Conservation (phyloP, 2,797 vertebrate species). For the Gephyroberyx darwinii region DNA sequence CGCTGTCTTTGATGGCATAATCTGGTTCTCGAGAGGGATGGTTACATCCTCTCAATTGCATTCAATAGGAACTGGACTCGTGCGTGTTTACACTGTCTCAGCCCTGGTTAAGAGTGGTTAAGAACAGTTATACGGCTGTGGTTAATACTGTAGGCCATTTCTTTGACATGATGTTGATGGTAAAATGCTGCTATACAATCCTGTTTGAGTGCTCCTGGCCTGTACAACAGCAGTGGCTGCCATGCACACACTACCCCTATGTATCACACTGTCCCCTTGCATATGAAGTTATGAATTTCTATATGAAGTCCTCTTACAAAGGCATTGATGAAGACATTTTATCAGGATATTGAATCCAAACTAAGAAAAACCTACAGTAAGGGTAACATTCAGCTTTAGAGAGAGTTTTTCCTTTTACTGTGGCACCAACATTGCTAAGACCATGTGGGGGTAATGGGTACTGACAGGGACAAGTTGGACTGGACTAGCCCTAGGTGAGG, state of each 20-base stretch:
- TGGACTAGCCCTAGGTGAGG: neutral
- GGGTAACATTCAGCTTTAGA: neutral
- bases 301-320: neutral
- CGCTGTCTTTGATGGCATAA: conserved; percentile 55
- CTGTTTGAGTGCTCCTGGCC: neutral
- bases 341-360: neutral
- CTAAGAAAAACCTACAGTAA: neutral
- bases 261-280: neutral
- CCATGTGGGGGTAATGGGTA: neutral
- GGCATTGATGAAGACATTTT: neutral
- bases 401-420: neutral
- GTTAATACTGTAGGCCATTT: conserved; percentile 7
- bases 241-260: neutral
- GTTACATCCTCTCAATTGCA: conserved; percentile 10
- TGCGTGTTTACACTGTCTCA: conserved; percentile 53
- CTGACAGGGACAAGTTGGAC: neutral
- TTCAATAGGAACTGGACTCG: conserved; percentile 58
- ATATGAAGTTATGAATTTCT: neutral
- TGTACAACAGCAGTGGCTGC: neutral
- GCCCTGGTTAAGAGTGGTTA: conserved; percentile 30
- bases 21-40: conserved; percentile 32
- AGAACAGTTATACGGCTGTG: conserved; percentile 25
- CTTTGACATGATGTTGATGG: no score
- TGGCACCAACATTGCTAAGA: neutral
- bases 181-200: no score